phyloP scores from a whole-genome alignment of 2,888 invertebrate species.

The Rhogogaster chlorosoma region DNA sequence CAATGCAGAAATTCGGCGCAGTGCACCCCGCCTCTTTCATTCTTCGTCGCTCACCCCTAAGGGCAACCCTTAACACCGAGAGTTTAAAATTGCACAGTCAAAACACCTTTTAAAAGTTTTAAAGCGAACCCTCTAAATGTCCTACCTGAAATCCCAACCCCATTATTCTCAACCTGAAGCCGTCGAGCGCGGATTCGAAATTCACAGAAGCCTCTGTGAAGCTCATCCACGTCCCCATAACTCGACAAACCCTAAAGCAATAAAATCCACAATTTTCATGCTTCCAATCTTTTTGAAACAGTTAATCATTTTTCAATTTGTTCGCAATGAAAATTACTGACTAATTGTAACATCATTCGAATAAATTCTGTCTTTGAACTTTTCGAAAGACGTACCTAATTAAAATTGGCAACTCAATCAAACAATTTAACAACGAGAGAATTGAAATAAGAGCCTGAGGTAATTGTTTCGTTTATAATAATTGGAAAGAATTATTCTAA shows the following conservation, averaged over 20 bases:
- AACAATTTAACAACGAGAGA: background rate
- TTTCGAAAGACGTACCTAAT: background rate
- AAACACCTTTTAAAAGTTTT: conserved; percentile 68
- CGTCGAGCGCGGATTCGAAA: conserved; percentile 22
- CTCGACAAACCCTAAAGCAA: background rate
- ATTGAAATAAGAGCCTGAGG: background rate
- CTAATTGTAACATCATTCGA: background rate
- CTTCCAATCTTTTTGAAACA: background rate
- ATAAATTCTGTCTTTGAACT: background rate
- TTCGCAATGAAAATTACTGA: background rate
- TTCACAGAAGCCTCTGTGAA: background rate
- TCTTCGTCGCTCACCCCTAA: background rate
- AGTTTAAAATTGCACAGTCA: conserved; percentile 65
- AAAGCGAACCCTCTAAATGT: conserved; percentile 49
- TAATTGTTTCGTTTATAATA: background rate
- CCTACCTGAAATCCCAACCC: conserved; percentile 57
- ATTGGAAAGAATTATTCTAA: background rate
- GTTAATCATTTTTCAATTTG: background rate
- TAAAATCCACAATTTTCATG: conserved; percentile 21
- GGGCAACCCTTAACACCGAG: conserved; percentile 48
- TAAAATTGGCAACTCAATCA: too few relatives aligned
- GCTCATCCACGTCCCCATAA: background rate
- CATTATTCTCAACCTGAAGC: conserved; percentile 55
- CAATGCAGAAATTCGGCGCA: conserved; percentile 35
- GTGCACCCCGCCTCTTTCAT: background rate